Percentiles rank a stretch among this genome's conserved stretches.
Evolutionary conservation across 2,888 invertebrate genomes (phyloP).

Genomic region (Hetaerina titia): DNA sequence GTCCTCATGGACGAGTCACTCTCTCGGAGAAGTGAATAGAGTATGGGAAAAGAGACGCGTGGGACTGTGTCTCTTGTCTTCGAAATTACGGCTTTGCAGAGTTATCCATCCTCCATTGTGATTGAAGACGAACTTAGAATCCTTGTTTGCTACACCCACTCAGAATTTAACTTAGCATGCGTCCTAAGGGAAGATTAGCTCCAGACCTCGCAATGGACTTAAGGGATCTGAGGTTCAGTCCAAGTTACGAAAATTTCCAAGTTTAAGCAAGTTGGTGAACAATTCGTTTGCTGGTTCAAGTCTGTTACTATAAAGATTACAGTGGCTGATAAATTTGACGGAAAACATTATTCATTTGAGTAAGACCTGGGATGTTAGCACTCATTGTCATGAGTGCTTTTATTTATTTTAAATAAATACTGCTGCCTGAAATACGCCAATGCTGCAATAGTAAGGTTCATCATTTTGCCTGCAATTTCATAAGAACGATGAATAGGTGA

Average conservation of each 20-base stretch:
- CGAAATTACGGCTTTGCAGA: background rate
- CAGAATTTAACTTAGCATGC: constrained; percentile 22
- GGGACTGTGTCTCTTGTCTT: background rate
- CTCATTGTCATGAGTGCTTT: background rate
- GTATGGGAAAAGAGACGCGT: background rate
- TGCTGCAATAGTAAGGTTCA: too few relatives aligned
- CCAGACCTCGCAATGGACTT: too few relatives aligned
- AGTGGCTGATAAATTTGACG: background rate
- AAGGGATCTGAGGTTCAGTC: too few relatives aligned
- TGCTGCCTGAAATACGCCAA: too few relatives aligned
- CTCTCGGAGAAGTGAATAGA: background rate
- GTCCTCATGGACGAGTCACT: constrained; percentile 30
- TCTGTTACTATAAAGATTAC: background rate
- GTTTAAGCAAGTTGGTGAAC: too few relatives aligned
- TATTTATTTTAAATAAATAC: background rate
- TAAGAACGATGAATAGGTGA: too few relatives aligned
- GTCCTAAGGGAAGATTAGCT: background rate
- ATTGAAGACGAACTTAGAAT: constrained; percentile 19
- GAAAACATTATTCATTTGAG: background rate
- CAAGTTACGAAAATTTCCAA: too few relatives aligned
- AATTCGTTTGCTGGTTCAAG: background rate
- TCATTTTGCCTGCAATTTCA: too few relatives aligned
- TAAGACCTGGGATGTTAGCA: background rate
- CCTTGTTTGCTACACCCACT: background rate
- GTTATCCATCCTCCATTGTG: constrained; percentile 34